Evolutionary conservation across 2,113 vertebrate species (phyloP), one percentile per base, ranked within the genome.

Genomic region (Taxidea taxus): DNA sequence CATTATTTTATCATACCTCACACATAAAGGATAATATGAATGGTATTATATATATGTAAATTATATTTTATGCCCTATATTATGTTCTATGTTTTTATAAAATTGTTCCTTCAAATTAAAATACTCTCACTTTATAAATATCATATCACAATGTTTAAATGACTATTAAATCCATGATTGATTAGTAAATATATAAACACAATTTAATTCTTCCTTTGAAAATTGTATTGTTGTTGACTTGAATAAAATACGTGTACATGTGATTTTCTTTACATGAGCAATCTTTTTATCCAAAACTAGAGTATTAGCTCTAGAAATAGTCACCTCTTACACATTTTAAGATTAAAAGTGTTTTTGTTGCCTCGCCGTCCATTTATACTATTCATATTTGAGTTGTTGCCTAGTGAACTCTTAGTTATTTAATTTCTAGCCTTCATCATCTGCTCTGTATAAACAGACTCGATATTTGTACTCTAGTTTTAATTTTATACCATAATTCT

Each of bases 401-500:
- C 87, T 75, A 80, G 85, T 84, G 42, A 86, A 47, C 1, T 85
- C 7, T 90, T 84, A 39, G 29, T 88, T 94, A 58, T 80, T 95
- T 70, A 56, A 91, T 49, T 56, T 82, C 27, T 88, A 78, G 62
- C 82, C 27, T 92, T 82, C 62, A 68, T 89, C 4, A 80, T 47
- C 29, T 77, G 85, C 37, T 81, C 56, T 83, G 2, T 68, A 44
- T 44, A 64, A 84, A 80, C 6, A 62, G 44, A 77, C 20, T 49
- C 66, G 29, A 75, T 54, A 92, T 91, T 94, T 96, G 21, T 56
- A 49, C 7, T 78, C 29, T 21, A 37, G 31, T 74, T 62, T 89
- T 95, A 54, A 92, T 74, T 91, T 75, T 64, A 91, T 87, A 29
- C 8, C 15, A 77, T 95, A 90, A 95, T 93, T 93, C 8, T n/a